Base-by-base conservation (phyloP, 2,797 vertebrate genomes). In the Poeciliopsis gracilis region DNA sequence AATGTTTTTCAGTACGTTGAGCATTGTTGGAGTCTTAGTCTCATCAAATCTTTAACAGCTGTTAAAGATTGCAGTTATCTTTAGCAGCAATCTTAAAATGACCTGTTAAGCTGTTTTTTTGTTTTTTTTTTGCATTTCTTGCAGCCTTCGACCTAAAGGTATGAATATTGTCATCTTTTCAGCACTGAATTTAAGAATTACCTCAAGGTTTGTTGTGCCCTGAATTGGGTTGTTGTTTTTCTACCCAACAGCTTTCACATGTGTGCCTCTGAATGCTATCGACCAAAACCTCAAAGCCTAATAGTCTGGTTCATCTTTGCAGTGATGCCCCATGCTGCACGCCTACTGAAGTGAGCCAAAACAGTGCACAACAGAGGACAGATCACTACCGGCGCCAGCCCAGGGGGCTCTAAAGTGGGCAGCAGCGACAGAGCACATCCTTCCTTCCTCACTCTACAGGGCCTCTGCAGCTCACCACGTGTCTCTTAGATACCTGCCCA, bases 401-500 rank as follows among this genome's bases (percentile, higher is more conserved):
- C 77, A 51, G 89, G 87, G 86, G 86, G 83, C 73, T 83, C 30
- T 70, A 45, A 88, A 82, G 88, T 86, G 84, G 89, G 84, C 79
- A 88, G 86, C 74, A 69, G 79, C 9, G 71, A 86, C 77, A 38
- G 18, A 82, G 46, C 67, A 59, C 57, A 61, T 77, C 73, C 83
- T 69, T 67, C 72, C 80, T 77, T 53, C 78, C 51, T 47, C 53
- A 8, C 87, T 80, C 82, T 70, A 55, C 74, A 33, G 81, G 90
- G 67, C 28, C 77, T 83, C 77, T 69, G 77, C 82, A 79, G 75
- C 73, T 51, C 67, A 89, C 88, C 93, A 93, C 84, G 86, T 91
- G 93, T 75, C 80, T 38, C 36, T 87, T 47, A 79, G 91, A 87
- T 86, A 92, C 80, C 88, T 90, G 89, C 57, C 84, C 28, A 45